Evolutionary conservation across 2,113 vertebrate species (phyloP), one percentile per base, ranked within the genome.

Genomic region (Neogale vison): DNA sequence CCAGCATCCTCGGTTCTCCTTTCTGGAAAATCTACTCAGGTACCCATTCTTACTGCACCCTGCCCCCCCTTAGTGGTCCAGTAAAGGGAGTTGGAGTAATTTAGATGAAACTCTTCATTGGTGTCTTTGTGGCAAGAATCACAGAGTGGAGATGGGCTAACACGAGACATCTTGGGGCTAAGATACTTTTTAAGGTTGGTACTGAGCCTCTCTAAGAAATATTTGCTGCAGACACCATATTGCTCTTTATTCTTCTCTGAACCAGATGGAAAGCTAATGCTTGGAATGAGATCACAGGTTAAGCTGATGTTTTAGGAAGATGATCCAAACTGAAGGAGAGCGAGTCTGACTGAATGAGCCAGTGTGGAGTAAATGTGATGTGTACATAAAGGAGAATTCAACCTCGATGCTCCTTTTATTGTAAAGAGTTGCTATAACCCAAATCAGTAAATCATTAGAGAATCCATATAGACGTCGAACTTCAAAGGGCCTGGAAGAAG

Each of bases 1-100:
- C 96, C 69, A 95, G 77, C 69, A 87, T 81, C 90, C 94, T 95
- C n/a, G n/a, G 74, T 74, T 95, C 94, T 95, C 55, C 90, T 97
- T 97, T 93, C 74, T 92, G 87, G 83, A 92, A 95, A 50, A 63
- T 92, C 81, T 63, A 11, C 86, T 86, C 94, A 96, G 90, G 94
- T 92, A 71, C 86, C 89, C 71, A 76, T 95, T 88, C 93, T 97
- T 79, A 93, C 52, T 90, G 45, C 36, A 45, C 59, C 61, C 63
- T 21, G 67, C 59, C 72, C 69, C 90, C 55, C 1, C 42, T 84
- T 90, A 55, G 84, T 79, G 67, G n/a, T 90, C 61, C 84, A 65
- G 42, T 94, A 74, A 84, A 96, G 77, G 77, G 77, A 79, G 59
- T 21, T 88, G 69, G 55, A 79, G 20, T 85, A 79, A 63, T 61